Conservation (phyloP, 2,797 vertebrate genomes). For the Mycteria americana region DNA sequence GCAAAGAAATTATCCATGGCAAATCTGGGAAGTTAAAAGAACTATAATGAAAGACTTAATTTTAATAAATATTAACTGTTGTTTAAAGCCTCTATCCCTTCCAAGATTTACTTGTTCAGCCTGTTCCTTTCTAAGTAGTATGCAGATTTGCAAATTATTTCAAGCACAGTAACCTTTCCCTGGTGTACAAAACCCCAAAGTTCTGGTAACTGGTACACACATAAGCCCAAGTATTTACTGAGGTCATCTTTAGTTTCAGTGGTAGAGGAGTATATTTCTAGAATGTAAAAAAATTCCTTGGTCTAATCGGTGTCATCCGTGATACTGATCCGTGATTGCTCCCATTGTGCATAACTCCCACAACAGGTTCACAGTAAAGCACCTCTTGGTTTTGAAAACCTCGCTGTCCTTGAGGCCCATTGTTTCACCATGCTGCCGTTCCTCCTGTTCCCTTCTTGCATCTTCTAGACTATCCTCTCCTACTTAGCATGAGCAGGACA, state of each 20-base stretch:
- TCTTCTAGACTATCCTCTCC: background rate
- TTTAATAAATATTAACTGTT: background rate
- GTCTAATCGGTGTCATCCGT: background rate
- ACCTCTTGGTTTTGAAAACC: background rate
- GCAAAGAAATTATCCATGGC: background rate
- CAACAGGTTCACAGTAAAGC: background rate
- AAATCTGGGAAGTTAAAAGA: background rate
- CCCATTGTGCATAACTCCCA: background rate
- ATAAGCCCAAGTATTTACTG: background rate
- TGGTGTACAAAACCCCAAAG: background rate
- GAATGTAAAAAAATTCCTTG: background rate
- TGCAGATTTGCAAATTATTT: background rate
- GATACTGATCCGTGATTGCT: fast-evolving
- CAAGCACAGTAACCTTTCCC: background rate
- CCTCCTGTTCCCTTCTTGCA: background rate
- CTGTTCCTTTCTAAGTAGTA: background rate
- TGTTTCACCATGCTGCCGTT: background rate
- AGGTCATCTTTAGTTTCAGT: background rate
- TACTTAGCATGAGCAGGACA: background rate
- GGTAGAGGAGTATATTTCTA: background rate
- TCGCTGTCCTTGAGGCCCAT: background rate
- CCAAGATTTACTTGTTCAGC: background rate
- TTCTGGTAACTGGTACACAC: background rate
- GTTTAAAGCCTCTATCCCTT: background rate
- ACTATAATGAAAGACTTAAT: background rate